A percentile compares a stretch with the other conserved stretches of the same genome.
Conservation (phyloP, 2,113 vertebrate genomes). For the Gadus macrocephalus region DNA sequence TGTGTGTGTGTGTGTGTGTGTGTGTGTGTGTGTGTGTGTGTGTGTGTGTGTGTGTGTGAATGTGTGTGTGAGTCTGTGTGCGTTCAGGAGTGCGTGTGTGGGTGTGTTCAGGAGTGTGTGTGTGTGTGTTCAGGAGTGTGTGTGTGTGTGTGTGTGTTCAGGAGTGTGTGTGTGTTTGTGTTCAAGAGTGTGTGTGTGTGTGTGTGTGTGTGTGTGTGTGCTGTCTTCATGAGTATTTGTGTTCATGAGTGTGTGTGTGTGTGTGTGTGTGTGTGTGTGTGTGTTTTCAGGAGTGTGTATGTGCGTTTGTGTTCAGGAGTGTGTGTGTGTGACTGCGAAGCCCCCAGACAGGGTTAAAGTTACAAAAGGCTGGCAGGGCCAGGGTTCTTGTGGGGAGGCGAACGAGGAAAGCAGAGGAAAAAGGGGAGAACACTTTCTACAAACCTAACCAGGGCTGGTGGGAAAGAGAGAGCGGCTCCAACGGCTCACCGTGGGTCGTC, state of each 20-base stretch:
- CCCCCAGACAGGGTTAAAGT: conserved; percentile 53
- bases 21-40: no score
- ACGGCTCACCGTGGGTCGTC: no score
- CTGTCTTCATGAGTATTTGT: neutral
- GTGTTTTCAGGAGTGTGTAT: no score
- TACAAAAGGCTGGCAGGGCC: conserved; percentile 64
- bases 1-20: no score
- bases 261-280: no score
- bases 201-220: conserved; percentile 4
- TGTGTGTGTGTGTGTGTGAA: no score
- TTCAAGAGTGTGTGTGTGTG: conserved; percentile 36
- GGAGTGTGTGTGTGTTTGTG: conserved; percentile 14
- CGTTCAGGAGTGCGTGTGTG: conserved; percentile 3
- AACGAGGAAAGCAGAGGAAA: conserved; percentile 44
- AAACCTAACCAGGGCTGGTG: neutral
- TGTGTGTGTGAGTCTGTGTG: conserved; percentile 33
- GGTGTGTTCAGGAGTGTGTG: no score
- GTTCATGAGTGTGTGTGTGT: no score
- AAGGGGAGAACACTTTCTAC: neutral
- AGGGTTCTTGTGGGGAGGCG: conserved; percentile 40
- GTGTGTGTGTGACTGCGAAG: conserved; percentile 47
- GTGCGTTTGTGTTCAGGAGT: no score
- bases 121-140: no score
- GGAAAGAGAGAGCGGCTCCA: no score
- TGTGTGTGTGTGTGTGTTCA: no score